Conservation (phyloP, 2,888 invertebrate species). For the Meiosimyza decipiens region DNA sequence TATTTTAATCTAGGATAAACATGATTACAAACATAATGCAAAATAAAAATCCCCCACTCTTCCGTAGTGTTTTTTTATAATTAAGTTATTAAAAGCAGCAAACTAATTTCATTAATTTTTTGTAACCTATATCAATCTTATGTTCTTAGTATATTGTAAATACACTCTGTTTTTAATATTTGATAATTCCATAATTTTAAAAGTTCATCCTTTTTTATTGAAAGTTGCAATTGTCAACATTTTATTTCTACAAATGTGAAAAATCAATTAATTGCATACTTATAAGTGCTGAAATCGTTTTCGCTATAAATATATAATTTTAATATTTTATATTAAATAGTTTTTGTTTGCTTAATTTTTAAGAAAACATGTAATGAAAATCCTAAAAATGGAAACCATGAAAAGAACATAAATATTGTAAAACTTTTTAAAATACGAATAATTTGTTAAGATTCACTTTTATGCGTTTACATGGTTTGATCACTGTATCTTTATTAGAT, state of each 20-base stretch:
- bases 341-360: constrained; percentile 25
- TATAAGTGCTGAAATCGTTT: background rate
- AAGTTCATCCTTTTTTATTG: background rate
- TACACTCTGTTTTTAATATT: background rate
- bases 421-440: background rate
- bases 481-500: too few species aligned
- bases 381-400: background rate
- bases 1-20: background rate
- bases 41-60: background rate
- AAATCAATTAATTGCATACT: background rate
- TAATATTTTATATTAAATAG: constrained; percentile 1
- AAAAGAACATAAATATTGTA: background rate
- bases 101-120: background rate
- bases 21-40: background rate
- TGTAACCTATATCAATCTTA: too few species aligned
- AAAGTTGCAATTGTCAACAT: background rate
- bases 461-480: background rate
- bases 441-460: background rate
- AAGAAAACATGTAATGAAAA: constrained; percentile 26
- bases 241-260: background rate
- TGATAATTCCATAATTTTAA: constrained; percentile 9
- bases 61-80: background rate
- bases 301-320: background rate
- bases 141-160: background rate
- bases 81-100: background rate